Base-by-base conservation (phyloP, 2,797 vertebrate genomes). In the Pseudomugil gertrudae region DNA sequence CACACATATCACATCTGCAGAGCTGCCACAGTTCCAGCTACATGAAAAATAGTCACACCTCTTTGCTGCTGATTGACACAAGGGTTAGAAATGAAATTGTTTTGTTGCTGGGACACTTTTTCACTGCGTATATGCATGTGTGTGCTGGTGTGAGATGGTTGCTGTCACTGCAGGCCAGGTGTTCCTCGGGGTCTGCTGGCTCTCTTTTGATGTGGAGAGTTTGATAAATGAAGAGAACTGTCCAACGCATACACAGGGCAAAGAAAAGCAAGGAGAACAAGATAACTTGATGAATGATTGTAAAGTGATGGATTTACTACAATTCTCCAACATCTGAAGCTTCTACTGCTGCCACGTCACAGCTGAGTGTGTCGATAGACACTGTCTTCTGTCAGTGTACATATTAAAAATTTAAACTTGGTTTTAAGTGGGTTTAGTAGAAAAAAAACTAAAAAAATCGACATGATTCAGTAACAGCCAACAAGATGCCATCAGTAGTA, bases 11-110 rank as follows among this genome's bases (percentile, higher is more conserved):
- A 72, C 66, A 79, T 71, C 56, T 74, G 55, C 57, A 67, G 57
- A 73, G 76, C 79, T 66, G 84, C 83, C 76, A 78, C 69, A 69
- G 51, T 83, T 74, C 57, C 40, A 8, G 64, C 83, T 66, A 57
- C 75, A 76, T 90, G 90, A 93, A 92, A 90, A 92, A 93, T 90
- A 86, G 78, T 78, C 80, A 74, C 63, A 83, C 84, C 76, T 79
- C 82, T 81, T 62, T 63, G 50, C 70, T 67, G 66, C 77, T 87
- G 86, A 90, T 86, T 91, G 92, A 92, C 90, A 87, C 74, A 5
- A 40, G 40, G 66, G 74, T 84, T 69, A 80, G 73, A 84, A 90
- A 90, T 86, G 66, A 81, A 91, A 89, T 86, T 76, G 73, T 84
- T 86, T 86, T 89, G 82, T 85, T 83, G 76, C 57, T 14, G 70